A percentile compares a stretch with the other conserved stretches of the same genome.
Evolutionary conservation across 2,888 invertebrate genomes (phyloP).

Genomic region (Habroteleia sp.): DNA sequence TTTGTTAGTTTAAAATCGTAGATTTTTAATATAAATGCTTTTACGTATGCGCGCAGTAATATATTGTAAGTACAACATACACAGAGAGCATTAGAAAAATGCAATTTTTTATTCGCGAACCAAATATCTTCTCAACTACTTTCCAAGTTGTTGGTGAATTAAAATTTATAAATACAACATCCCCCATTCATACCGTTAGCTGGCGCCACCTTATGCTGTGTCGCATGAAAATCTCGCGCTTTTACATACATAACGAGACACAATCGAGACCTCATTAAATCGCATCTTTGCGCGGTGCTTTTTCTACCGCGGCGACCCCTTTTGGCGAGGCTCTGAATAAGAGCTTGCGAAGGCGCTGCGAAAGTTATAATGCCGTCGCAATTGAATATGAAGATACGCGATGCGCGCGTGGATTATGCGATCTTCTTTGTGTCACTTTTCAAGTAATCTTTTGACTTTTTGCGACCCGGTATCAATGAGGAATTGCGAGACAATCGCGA

Average conservation of each 20-base stretch:
- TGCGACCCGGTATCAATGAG: conserved; percentile 21
- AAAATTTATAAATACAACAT: not conserved
- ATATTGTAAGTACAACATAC: no score
- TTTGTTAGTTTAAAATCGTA: no score
- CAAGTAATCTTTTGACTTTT: conserved; percentile 4
- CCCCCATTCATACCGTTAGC: conserved; percentile 3
- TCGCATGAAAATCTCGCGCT: not conserved
- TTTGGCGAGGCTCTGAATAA: conserved; percentile 28
- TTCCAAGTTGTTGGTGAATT: not conserved
- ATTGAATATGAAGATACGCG: conserved; percentile 49
- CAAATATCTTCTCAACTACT: not conserved
- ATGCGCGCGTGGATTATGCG: conserved; percentile 40
- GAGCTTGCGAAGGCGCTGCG: conserved; percentile 21
- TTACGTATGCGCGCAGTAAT: no score
- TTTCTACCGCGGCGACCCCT: conserved; percentile 27
- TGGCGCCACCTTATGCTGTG: not conserved
- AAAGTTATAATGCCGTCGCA: conserved; percentile 29
- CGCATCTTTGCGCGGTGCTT: conserved; percentile 31
- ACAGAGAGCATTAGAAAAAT: no score
- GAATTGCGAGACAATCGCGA: conserved; percentile 37
- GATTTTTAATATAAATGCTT: no score
- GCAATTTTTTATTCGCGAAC: no score
- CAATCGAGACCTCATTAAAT: conserved; percentile 60
- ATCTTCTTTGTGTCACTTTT: conserved; percentile 70
- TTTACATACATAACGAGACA: conserved; percentile 28